Evolutionary conservation across 2,888 invertebrate genomes (phyloP), one percentile per base, ranked within the genome.

Genomic region (Ornithoptera alexandrae): DNA sequence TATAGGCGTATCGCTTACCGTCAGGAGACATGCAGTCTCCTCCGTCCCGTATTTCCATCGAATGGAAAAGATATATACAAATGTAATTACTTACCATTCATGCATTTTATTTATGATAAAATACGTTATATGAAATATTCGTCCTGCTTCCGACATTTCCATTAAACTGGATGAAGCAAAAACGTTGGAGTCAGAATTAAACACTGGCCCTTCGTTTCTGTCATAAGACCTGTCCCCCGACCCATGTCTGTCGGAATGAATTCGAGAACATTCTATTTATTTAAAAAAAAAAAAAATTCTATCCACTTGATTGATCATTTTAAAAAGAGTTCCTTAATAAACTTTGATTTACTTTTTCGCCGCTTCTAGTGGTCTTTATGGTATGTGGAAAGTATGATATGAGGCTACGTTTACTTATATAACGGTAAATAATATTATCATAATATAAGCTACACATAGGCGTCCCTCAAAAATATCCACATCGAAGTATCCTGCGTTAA

Each of bases 191-290:
- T 30, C 36, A 61, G 59, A 63, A 56, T 65, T 57, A 65, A 65
- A 65, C 57, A 18, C n/a, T 60, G 46, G 50, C 67, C 67, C 50
- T 67, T 61, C 50, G 59, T 64, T 24, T 57, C 64, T 64, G 65
- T 58, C 65, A 58, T 53, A 61, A 61, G 60, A n/a, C 36, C 50
- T 59, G 22, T 60, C 50, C 66, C 57, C 42, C 8, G 20, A 53
- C 61, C 66, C 20, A 46, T 50, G 53, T 61, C 61, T 42, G 42
- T 17, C 36, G 24, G 36, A 18, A 36, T 60, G 30, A 61, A 61
- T 36, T 36, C 61, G 42, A 61, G 24, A 36, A 39, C 36, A n/a
- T n/a, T 61, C 61, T n/a, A 58, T 58, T 57, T 57, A 42, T 58
- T 3, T 12, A 64, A 46, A 46, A 46, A 53, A 15, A 46, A 53